Conservation (phyloP, 23 tunicate species). For the Clavelina lepadiformis region DNA sequence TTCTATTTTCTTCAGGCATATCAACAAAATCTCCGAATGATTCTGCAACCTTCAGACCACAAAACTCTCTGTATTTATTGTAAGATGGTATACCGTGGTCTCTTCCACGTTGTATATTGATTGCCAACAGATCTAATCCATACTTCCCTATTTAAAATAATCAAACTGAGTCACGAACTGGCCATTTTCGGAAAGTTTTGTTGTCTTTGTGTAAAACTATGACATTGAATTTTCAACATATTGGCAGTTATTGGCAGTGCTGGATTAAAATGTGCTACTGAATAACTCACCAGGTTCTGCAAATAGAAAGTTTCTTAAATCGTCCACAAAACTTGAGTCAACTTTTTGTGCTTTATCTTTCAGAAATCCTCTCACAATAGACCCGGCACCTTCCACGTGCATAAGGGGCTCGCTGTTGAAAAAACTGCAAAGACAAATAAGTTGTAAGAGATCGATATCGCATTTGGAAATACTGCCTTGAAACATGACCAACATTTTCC, state of each 20-base stretch:
- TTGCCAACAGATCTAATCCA: conserved; percentile 73
- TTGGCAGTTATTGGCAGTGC: too few species aligned
- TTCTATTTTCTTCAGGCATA: conserved; percentile 27
- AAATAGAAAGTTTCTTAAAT: conserved; percentile 59
- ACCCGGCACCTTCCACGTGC: conserved; percentile 42
- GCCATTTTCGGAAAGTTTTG: background rate
- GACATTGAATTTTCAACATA: background rate
- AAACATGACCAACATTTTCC: too few species aligned
- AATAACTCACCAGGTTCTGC: conserved; percentile 38
- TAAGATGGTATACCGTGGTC: conserved; percentile 95
- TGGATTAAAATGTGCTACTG: background rate
- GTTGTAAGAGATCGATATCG: too few species aligned
- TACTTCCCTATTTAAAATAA: conserved; percentile 20
- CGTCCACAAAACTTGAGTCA: conserved; percentile 46
- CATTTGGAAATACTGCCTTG: too few species aligned
- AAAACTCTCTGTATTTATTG: conserved; percentile 65
- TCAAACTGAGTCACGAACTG: background rate
- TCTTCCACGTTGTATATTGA: conserved; percentile 83
- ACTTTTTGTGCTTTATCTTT: conserved; percentile 40
- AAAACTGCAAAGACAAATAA: conserved; percentile 34
- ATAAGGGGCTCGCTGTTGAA: conserved; percentile 54
- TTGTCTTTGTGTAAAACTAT: background rate
- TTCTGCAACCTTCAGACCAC: conserved; percentile 52
- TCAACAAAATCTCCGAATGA: conserved; percentile 48
- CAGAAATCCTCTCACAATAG: conserved; percentile 67